phyloP scores from a whole-genome alignment of 2,888 invertebrate genomes.

The Ommatoiulus sabulosus region DNA sequence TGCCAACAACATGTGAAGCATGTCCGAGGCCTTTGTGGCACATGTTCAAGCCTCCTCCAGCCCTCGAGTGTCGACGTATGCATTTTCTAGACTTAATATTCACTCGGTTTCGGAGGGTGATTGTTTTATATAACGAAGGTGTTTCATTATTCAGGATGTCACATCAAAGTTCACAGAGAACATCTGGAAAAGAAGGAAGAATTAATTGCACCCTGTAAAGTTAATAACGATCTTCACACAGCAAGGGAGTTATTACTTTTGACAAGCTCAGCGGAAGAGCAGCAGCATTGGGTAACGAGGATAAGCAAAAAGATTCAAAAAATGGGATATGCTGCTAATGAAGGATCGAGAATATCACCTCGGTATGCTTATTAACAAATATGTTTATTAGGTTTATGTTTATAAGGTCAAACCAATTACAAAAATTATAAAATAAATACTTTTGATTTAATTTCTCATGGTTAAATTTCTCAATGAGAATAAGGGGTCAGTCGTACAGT shows the following conservation, averaged over 20 bases:
- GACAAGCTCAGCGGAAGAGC: slow-evolving; percentile 86
- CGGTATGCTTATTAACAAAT: slow-evolving; percentile 71
- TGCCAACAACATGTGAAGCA: slow-evolving; percentile 97
- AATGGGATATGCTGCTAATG: slow-evolving; percentile 89
- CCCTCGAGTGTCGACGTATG: slow-evolving; percentile 93
- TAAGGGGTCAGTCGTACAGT: too few relatives aligned
- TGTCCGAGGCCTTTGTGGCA: slow-evolving; percentile 98
- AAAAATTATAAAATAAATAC: neutral
- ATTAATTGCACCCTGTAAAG: slow-evolving; percentile 93
- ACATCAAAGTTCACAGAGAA: slow-evolving; percentile 97
- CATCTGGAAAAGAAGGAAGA: slow-evolving; percentile 89
- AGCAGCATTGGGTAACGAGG: slow-evolving; percentile 92
- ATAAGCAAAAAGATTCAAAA: slow-evolving; percentile 93
- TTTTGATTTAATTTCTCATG: too few relatives aligned
- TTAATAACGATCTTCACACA: slow-evolving; percentile 92
- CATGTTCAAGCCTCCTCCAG: slow-evolving; percentile 97
- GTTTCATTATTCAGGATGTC: slow-evolving; percentile 78
- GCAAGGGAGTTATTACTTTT: slow-evolving; percentile 94
- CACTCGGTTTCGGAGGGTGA: neutral
- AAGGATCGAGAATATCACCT: slow-evolving; percentile 80
- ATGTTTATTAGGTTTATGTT: neutral
- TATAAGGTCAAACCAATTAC: neutral
- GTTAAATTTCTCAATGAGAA: too few relatives aligned
- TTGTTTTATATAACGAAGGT: neutral
- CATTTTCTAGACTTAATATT: slow-evolving; percentile 55